Conservation (phyloP, 2,797 vertebrate genomes). For the Macrochelys suwanniensis region DNA sequence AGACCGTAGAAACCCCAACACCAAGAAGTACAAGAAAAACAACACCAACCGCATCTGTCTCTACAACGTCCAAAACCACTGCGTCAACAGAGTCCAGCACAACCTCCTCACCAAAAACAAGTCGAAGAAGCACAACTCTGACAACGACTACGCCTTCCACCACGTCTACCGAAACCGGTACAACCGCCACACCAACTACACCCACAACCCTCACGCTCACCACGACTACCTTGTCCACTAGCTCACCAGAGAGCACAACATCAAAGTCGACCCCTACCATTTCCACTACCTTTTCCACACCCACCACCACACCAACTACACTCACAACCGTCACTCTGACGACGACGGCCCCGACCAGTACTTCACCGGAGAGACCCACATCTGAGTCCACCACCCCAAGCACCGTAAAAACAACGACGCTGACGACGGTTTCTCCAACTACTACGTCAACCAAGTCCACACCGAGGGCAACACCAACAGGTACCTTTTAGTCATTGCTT, state of each 20-base stretch:
- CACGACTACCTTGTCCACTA: not conserved
- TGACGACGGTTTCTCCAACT: not conserved
- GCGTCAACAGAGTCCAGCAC: too few relatives aligned
- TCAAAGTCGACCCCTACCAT: not conserved
- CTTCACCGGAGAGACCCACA: not conserved
- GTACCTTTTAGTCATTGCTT: not conserved
- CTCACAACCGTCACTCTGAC: not conserved
- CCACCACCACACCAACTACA: not conserved
- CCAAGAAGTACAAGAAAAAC: too few relatives aligned
- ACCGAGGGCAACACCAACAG: not conserved
- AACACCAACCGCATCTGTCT: too few relatives aligned
- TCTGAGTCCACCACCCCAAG: not conserved
- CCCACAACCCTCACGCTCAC: fast-evolving
- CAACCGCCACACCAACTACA: too few relatives aligned
- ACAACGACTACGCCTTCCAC: too few relatives aligned
- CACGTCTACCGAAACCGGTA: too few relatives aligned
- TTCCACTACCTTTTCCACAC: not conserved
- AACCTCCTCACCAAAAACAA: too few relatives aligned
- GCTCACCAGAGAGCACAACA: not conserved
- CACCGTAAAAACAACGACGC: not conserved
- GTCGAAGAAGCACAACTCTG: too few relatives aligned
- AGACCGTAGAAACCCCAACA: too few relatives aligned
- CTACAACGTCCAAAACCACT: too few relatives aligned
- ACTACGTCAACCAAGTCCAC: fast-evolving
- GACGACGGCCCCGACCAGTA: fast-evolving